Evolutionary conservation across 2,888 invertebrate species (phyloP).

Genomic region (Heliothis peltigera): DNA sequence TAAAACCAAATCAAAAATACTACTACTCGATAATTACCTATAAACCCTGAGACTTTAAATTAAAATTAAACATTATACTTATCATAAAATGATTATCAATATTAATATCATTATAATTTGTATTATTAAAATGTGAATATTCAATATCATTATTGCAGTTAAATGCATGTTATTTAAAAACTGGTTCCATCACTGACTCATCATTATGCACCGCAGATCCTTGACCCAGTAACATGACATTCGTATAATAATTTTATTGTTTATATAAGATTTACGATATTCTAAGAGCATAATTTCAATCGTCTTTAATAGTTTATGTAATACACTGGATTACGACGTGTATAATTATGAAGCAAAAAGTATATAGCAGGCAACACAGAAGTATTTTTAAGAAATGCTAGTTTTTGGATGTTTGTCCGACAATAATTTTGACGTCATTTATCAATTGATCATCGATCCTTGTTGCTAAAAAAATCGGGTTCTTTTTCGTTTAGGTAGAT

Average conservation of each 20-base stretch:
- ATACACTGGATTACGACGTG: not conserved
- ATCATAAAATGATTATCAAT: not conserved
- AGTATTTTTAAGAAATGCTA: too few relatives aligned
- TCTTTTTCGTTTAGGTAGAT: too few relatives aligned
- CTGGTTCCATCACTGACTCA: conserved; percentile 55
- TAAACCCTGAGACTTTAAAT: not conserved
- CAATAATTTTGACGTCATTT: too few relatives aligned
- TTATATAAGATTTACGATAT: not conserved
- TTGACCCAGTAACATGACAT: conserved; percentile 56
- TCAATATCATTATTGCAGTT: conserved; percentile 21
- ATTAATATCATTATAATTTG: not conserved
- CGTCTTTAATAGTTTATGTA: not conserved
- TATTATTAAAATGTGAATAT: not conserved
- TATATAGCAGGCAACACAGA: not conserved
- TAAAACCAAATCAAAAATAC: too few relatives aligned
- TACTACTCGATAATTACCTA: not conserved
- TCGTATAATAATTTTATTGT: conserved; percentile 28
- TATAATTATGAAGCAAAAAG: not conserved
- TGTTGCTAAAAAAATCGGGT: too few relatives aligned
- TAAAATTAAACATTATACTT: not conserved
- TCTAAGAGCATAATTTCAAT: not conserved
- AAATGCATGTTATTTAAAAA: conserved; percentile 23
- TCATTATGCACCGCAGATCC: conserved; percentile 48
- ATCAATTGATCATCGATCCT: too few relatives aligned
- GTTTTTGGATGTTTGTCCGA: too few relatives aligned